These are phyloP conservation scores for Apodemus speciosus DNA, from an alignment of 2,113 vertebrate genomes.

Conservation along the genomic window DNA sequence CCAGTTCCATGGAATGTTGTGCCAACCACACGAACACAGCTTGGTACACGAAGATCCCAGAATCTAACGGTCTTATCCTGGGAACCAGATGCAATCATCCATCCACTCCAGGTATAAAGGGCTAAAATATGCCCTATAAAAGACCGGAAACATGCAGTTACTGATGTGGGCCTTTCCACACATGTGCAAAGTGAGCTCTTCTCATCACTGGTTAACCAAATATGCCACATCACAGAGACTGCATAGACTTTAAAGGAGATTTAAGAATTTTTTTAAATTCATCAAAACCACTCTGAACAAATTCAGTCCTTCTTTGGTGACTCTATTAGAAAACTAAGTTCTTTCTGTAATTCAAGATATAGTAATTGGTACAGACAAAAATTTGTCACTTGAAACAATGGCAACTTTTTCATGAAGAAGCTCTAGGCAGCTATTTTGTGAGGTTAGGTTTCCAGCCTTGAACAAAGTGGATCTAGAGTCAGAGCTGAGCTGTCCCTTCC, in stretches of 20 bases:
- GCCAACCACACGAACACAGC: conserved; percentile 97
- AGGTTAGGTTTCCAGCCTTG: not conserved
- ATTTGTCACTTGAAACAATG: conserved; percentile 47
- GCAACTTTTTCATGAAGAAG: conserved; percentile 1
- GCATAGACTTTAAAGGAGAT: not conserved
- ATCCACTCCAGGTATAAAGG: conserved; percentile 98
- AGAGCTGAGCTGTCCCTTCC: not conserved
- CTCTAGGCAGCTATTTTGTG: not conserved
- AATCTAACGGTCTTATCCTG: conserved; percentile 99
- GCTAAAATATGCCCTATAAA: conserved; percentile 96
- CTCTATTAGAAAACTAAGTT: not conserved
- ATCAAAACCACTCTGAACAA: conserved; percentile 4
- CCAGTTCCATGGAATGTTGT: conserved; percentile 98
- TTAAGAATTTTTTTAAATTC: not conserved
- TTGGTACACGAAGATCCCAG: conserved; percentile 98
- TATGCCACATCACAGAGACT: not conserved
- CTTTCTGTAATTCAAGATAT: conserved; percentile 36
- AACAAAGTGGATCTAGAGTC: not conserved
- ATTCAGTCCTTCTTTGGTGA: conserved; percentile 43
- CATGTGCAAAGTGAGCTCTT: conserved; percentile 2
- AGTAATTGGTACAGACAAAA: conserved; percentile 38
- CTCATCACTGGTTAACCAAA: conserved; percentile 10
- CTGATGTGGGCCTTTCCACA: not conserved
- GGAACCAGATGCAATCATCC: conserved; percentile 99
- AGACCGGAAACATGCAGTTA: conserved; percentile 39